Evolutionary conservation across 2,888 invertebrate genomes (phyloP).

Genomic region (Cetonia aurata): DNA sequence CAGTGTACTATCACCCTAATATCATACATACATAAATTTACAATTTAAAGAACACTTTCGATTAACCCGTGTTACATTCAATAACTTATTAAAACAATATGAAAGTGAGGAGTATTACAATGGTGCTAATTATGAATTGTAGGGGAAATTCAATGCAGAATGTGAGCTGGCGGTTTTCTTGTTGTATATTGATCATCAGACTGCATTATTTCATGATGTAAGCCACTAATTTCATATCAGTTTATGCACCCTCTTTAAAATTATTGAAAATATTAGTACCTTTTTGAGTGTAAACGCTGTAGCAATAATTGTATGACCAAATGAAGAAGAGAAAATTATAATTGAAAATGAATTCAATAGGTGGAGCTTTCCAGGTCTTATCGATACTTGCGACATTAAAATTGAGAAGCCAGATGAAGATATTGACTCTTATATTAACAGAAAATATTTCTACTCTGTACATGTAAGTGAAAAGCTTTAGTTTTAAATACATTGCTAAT

Average conservation of each 20-base stretch:
- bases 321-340: slow-evolving; percentile 35
- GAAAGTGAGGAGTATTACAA: slow-evolving; percentile 24
- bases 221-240: slow-evolving; percentile 43
- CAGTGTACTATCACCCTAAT: too few species aligned
- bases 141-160: slow-evolving; percentile 35
- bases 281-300: slow-evolving; percentile 43
- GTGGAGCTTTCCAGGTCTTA: slow-evolving; percentile 42
- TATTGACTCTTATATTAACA: slow-evolving; percentile 41
- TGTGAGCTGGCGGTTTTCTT: slow-evolving; percentile 17
- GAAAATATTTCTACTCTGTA: slow-evolving; percentile 41
- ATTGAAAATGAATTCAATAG: slow-evolving; percentile 40
- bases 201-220: slow-evolving; percentile 44
- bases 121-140: slow-evolving; percentile 18
- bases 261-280: slow-evolving; percentile 32
- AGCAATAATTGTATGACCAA: slow-evolving; percentile 46
- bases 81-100: slow-evolving; percentile 10
- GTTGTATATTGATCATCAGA: slow-evolving; percentile 45
- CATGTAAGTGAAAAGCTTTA: slow-evolving; percentile 22
- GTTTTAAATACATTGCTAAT: neutral
- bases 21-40: slow-evolving; percentile 21
- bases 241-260: slow-evolving; percentile 16
- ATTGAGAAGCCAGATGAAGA: slow-evolving; percentile 42
- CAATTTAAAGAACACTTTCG: slow-evolving; percentile 35
- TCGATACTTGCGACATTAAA: slow-evolving; percentile 44
- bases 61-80: slow-evolving; percentile 12